Evolutionary conservation across 2,797 vertebrate genomes (phyloP).

Genomic region (Chanos chanos): DNA sequence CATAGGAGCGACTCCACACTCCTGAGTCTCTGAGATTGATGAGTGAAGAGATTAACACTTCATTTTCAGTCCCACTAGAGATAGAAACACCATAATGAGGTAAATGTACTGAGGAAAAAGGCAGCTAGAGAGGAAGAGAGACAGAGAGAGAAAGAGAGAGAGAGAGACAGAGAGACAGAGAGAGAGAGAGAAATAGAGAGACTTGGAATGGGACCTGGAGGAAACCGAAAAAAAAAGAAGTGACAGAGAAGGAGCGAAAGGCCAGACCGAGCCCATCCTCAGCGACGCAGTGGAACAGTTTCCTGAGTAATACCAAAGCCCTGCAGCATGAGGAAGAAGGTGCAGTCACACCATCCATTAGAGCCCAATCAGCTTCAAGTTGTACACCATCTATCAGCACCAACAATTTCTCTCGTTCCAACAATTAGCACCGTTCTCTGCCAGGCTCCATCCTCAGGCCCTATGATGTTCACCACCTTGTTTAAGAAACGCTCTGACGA

Average conservation of each 20-base stretch:
- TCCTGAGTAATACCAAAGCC: constrained; percentile 26
- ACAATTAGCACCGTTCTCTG: constrained; percentile 47
- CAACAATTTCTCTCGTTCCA: constrained; percentile 41
- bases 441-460: constrained; percentile 36
- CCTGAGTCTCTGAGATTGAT: constrained; percentile 68
- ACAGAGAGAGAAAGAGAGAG: constrained; percentile 11
- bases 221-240: constrained; percentile 19
- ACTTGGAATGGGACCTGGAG: constrained; percentile 1
- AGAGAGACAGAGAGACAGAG: constrained; percentile 1
- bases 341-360: constrained; percentile 46
- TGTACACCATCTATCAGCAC: constrained; percentile 44
- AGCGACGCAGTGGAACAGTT: neutral
- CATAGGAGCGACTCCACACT: constrained; percentile 60
- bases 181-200: constrained; percentile 12
- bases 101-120: constrained; percentile 61
- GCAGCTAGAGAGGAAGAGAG: constrained; percentile 31
- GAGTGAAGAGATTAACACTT: constrained; percentile 72
- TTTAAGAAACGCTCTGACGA: constrained; percentile 46
- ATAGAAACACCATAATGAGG: constrained; percentile 66
- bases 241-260: neutral
- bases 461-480: constrained; percentile 28
- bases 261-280: constrained; percentile 3
- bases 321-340: constrained; percentile 38
- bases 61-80: constrained; percentile 69
- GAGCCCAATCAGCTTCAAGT: constrained; percentile 43